Evolutionary conservation across 2,888 invertebrate genomes (phyloP).

Genomic region (Meghimatium bilineatum): DNA sequence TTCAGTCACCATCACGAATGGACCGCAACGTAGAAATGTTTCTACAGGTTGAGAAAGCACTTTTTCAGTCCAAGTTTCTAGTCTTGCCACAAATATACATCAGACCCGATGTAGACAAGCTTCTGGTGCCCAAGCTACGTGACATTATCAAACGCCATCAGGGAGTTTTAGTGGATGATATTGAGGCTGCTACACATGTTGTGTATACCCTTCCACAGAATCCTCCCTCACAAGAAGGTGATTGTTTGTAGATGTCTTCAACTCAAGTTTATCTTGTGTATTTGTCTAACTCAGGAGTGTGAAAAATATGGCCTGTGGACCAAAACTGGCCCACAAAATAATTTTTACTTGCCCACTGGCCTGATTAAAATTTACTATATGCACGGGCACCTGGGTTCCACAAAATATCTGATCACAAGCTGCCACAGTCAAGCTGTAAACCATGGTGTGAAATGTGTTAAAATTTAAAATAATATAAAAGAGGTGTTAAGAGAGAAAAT

Average conservation of each 20-base stretch:
- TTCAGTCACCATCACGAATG: constrained; percentile 90
- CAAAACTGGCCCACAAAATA: no score
- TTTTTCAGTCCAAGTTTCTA: constrained; percentile 88
- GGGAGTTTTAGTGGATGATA: constrained; percentile 87
- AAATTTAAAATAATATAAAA: no score
- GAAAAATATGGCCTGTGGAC: no score
- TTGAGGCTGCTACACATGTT: constrained; percentile 94
- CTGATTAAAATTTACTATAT: no score
- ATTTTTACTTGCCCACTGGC: no score
- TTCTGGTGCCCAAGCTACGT: constrained; percentile 86
- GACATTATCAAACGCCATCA: constrained; percentile 92
- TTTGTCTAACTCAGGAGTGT: no score
- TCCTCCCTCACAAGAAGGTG: constrained; percentile 34
- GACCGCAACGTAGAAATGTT: constrained; percentile 96
- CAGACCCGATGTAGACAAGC: constrained; percentile 87
- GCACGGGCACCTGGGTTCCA: no score
- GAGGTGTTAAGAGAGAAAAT: no score
- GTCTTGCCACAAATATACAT: constrained; percentile 85
- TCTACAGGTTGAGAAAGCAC: constrained; percentile 81
- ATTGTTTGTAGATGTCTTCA: background rate
- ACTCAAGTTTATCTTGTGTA: no score
- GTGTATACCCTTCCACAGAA: constrained; percentile 77
- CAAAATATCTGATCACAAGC: no score
- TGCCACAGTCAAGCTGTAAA: no score
- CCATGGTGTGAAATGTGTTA: no score